phyloP scores from a whole-genome alignment of 2,888 invertebrate species.

The Scaptomyza cyrtandrae region DNA sequence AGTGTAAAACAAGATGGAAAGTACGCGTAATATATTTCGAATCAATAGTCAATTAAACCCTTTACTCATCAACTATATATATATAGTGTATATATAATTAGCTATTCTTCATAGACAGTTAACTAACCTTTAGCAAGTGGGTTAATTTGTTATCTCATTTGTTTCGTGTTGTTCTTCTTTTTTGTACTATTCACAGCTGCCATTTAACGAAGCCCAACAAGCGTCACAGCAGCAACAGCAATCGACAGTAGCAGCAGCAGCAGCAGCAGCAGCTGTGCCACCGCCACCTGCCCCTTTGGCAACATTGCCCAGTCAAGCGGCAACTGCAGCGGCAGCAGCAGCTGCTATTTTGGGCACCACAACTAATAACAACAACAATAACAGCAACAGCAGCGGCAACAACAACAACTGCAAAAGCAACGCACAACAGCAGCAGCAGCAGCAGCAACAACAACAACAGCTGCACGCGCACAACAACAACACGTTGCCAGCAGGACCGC shows the following conservation, averaged over 20 bases:
- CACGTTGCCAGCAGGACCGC: slow-evolving; percentile 60
- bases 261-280: slow-evolving; percentile 62
- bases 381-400: slow-evolving; percentile 32
- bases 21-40: too few species aligned
- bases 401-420: slow-evolving; percentile 36
- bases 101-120: neutral
- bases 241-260: slow-evolving; percentile 43
- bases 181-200: slow-evolving; percentile 69
- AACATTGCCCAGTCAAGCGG: slow-evolving; percentile 70
- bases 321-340: slow-evolving; percentile 60
- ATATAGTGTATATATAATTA: neutral
- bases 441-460: slow-evolving; percentile 61
- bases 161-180: slow-evolving; percentile 17
- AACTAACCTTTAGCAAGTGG: neutral
- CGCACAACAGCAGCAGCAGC: slow-evolving; percentile 44
- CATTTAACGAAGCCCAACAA: slow-evolving; percentile 79
- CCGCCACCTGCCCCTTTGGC: slow-evolving; percentile 73
- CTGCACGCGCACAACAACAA: slow-evolving; percentile 62
- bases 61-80: neutral
- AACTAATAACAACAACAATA: slow-evolving; percentile 33
- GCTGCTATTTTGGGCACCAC: slow-evolving; percentile 50
- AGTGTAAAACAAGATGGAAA: too few species aligned
- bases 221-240: slow-evolving; percentile 61
- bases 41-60: too few species aligned
- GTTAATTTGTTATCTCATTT: slow-evolving; percentile 29